Evolutionary conservation across 2,113 vertebrate genomes (phyloP).

Genomic region (Sminthopsis crassicaudata): DNA sequence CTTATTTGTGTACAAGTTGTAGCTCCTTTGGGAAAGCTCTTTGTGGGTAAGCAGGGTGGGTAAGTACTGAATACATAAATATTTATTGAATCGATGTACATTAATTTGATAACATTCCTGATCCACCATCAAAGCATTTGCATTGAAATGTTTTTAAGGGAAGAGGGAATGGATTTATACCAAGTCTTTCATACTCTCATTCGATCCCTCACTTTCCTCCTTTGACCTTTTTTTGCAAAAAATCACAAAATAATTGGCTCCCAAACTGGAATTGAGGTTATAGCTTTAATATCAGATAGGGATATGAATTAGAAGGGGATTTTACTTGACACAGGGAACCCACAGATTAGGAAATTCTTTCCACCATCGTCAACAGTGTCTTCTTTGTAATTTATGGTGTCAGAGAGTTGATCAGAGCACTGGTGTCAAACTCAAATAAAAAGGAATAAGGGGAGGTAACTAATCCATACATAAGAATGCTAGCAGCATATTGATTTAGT

Average conservation of each 20-base stretch:
- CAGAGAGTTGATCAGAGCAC: background rate
- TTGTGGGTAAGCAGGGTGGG: background rate
- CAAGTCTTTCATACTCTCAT: background rate
- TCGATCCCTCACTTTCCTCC: background rate
- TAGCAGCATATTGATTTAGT: background rate
- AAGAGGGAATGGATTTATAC: background rate
- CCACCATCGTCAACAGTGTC: background rate
- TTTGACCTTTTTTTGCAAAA: background rate
- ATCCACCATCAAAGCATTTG: background rate
- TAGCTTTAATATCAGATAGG: background rate
- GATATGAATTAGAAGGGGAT: background rate
- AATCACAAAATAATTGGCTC: background rate
- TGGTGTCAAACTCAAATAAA: background rate
- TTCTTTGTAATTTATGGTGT: background rate
- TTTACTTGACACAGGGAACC: background rate
- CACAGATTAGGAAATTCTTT: background rate
- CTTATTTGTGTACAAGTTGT: background rate
- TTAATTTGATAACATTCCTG: background rate
- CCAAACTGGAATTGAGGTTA: background rate
- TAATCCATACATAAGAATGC: background rate
- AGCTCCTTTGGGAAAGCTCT: background rate
- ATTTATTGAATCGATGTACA: background rate
- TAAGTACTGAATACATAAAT: background rate
- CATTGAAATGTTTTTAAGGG: background rate
- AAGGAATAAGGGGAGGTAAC: background rate